Conservation (phyloP, 1,140 invertebrate species). For the Drosophila chauvacae region DNA sequence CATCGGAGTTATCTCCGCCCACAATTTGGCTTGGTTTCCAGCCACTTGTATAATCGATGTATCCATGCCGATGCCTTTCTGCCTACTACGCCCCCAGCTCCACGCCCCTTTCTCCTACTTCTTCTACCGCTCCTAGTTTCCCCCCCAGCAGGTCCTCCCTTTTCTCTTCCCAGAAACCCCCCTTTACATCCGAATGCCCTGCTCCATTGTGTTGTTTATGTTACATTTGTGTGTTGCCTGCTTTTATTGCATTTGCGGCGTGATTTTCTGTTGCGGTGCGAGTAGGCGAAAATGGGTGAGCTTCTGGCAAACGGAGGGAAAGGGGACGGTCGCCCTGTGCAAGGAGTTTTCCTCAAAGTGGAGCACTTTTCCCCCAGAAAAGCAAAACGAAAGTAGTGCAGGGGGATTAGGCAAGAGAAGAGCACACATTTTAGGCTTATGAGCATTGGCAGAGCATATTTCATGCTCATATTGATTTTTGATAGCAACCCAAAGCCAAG, state of each 20-base stretch:
- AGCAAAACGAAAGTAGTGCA: slow-evolving; percentile 36
- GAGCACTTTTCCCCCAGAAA: slow-evolving; percentile 36
- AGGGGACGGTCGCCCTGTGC: not conserved
- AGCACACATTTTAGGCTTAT: slow-evolving; percentile 36
- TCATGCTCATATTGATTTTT: slow-evolving; percentile 52
- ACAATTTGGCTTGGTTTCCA: slow-evolving; percentile 40
- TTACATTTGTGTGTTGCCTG: slow-evolving; percentile 54
- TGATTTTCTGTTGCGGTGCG: slow-evolving; percentile 52
- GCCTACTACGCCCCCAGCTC: slow-evolving; percentile 47
- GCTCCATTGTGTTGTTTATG: slow-evolving; percentile 60
- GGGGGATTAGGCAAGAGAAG: slow-evolving; percentile 23
- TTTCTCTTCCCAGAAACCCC: not conserved
- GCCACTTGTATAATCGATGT: slow-evolving; percentile 79
- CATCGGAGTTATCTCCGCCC: slow-evolving; percentile 50
- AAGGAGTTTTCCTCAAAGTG: slow-evolving; percentile 37
- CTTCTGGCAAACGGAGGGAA: not conserved
- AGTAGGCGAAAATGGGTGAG: slow-evolving; percentile 14
- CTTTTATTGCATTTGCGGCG: slow-evolving; percentile 65
- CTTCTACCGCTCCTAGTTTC: not conserved
- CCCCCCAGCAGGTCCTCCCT: not conserved
- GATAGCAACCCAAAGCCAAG: slow-evolving; percentile 31
- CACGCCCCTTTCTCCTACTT: slow-evolving; percentile 10
- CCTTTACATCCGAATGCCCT: slow-evolving; percentile 17
- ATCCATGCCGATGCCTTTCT: slow-evolving; percentile 70
- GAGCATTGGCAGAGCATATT: slow-evolving; percentile 30